Evolutionary conservation across 92 coral and sea anemone species (phyloP), one percentile per base, ranked within the genome.

Genomic region (Micromussa lordhowensis): DNA sequence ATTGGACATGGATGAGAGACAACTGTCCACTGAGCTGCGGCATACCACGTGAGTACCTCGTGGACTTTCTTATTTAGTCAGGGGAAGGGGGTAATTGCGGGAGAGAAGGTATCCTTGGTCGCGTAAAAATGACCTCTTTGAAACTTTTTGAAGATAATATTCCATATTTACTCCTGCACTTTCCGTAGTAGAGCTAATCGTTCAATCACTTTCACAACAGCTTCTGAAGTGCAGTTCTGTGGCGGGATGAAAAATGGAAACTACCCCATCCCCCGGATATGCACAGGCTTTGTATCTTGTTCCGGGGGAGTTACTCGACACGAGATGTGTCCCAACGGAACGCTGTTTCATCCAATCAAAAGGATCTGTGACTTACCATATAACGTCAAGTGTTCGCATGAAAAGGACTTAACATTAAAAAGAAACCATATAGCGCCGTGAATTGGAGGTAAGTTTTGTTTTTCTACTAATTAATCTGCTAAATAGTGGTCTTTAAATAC

Each of bases 1-100:
- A 86, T 85, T 92, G 95, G 95, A 63, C 91, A 21, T 92, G 95
- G 95, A 92, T 92, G 95, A n/a, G 85, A 28, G 90, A 89, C 90
- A 92, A 92, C 88, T 92, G 95, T 34, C 95, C 95, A 34, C 77
- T 36, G 24, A 89, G 90, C 84, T 92, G 95, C 61, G 54, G 78
- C 30, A 75, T 92, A 44, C 83, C 91, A 76, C 88, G 92, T 92
- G 83, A 85, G 88, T 85, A 74, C 38, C 26, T 48, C 68, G 61
- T 80, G 68, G 26, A 30, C 68, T 49, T 19, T 5, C 51, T 12
- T 17, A 12, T 14, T 32, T 38, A 28, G 6, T 32, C 40, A 22
- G 51, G 51, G 9, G 9, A 8, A 44, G 51, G 51, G 1, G 51
- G 8, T 44, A 7, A 8, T 44, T 30, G 16, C 53, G 29, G 3